Base-by-base conservation (phyloP, 2,113 vertebrate species). In the Willisornis vidua region DNA sequence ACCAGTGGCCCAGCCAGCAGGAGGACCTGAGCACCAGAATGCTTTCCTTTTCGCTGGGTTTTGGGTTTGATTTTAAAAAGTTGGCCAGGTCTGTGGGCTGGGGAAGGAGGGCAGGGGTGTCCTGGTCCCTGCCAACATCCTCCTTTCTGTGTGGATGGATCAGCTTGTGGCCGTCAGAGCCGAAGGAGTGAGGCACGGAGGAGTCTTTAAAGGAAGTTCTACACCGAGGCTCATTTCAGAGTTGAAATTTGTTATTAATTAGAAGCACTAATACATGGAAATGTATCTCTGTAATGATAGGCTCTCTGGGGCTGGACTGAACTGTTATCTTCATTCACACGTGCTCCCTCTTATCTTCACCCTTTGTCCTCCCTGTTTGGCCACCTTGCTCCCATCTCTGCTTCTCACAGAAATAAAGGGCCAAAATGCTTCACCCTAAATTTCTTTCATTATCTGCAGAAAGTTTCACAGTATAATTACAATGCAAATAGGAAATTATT, bases 401-500 rank as follows among this genome's bases (percentile, higher is more conserved):
- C 43, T 75, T 89, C 57, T 75, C 54, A 51, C 45, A 84, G 86
- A 67, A 88, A 66, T 67, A 33, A 80, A 62, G n/a, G 55, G 8
- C 18, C 51, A 37, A 73, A 77, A 52, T 41, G 12, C 45, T 45
- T 26, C 33, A 83, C 51, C 59, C 43, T 72, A 28, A 66, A 71
- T 31, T 54, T 17, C 23, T 65, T 77, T 67, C 19, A 67, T 95
- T 92, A 89, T 72, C 85, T 58, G 39, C 20, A 59, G 65, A 31
- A 85, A 74, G 31, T 37, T 78, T 76, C 75, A 68, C 12, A 61
- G 58, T 46, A 14, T 84, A 84, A 94, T 93, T 96, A 71, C 51
- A 70, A 93, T 92, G 79, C 83, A 96, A 95, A 84, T 88, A 80
- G 20, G 29, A 84, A 88, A 35, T 79, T 2, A 73, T 59, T 88